Conservation (phyloP, 92 coral and sea anemone species). For the Montipora capitata region DNA sequence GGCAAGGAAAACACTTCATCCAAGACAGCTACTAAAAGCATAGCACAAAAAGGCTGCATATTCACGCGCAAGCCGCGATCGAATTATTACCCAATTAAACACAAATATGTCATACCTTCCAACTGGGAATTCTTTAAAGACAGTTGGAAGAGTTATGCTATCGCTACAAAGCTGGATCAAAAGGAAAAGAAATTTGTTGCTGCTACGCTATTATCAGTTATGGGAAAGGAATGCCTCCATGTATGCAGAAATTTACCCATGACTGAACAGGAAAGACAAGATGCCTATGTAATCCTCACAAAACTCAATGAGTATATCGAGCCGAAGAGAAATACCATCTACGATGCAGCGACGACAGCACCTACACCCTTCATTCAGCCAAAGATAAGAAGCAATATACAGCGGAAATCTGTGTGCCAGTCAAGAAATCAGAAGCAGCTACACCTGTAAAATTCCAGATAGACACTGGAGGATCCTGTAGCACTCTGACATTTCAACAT, state of each 20-base stretch:
- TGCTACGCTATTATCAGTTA: conserved; percentile 42
- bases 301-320: conserved; percentile 63
- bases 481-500: conserved; percentile 49
- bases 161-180: conserved; percentile 57
- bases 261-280: conserved; percentile 60
- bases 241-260: conserved; percentile 58
- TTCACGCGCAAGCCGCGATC: neutral
- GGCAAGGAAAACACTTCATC: neutral
- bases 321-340: conserved; percentile 70
- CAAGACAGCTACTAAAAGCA: neutral
- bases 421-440: neutral
- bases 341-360: conserved; percentile 9
- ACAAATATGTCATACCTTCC: neutral
- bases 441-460: neutral
- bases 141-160: conserved; percentile 55
- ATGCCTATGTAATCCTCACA: conserved; percentile 20
- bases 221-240: conserved; percentile 58
- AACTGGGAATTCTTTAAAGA: conserved; percentile 68
- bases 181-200: conserved; percentile 30
- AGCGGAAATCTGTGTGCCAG: neutral
- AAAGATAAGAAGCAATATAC: neutral
- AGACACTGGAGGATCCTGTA: conserved; percentile 35
- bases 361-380: neutral
- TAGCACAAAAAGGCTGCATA: neutral
- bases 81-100: neutral